Conservation (phyloP, 2,113 vertebrate genomes). For the Ardeotis arabs region DNA sequence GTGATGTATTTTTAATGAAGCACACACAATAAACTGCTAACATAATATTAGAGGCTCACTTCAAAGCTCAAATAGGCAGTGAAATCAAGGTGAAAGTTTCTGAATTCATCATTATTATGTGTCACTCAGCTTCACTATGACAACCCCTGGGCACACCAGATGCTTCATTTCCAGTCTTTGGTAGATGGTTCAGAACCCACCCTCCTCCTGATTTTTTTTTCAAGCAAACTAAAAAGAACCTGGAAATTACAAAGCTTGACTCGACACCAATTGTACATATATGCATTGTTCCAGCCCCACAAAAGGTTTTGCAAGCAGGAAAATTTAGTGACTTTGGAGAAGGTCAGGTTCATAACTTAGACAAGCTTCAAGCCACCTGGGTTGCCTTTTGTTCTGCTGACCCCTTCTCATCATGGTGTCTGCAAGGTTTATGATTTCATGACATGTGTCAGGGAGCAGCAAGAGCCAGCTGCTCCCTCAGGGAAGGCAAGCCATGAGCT, state of each 20-base stretch:
- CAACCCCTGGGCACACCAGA: conserved; percentile 8
- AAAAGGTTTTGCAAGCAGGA: background rate
- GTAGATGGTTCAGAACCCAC: background rate
- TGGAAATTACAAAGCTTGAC: background rate
- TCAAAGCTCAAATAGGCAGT: conserved; percentile 41
- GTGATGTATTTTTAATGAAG: conserved; percentile 71
- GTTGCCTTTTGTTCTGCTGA: background rate
- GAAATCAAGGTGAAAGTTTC: conserved; percentile 56
- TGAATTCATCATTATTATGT: conserved; percentile 36
- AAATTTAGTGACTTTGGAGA: background rate
- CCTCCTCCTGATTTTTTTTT: background rate
- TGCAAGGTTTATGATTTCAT: background rate
- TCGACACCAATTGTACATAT: background rate
- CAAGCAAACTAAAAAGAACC: background rate
- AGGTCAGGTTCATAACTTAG: background rate
- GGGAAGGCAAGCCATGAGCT: background rate
- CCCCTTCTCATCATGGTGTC: background rate
- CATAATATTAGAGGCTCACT: conserved; percentile 50
- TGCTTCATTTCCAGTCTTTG: background rate
- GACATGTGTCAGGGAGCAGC: background rate
- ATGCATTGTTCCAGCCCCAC: background rate
- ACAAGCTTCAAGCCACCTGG: background rate
- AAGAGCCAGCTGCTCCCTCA: background rate
- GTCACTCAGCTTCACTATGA: conserved; percentile 36
- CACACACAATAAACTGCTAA: conserved; percentile 61